These are phyloP conservation scores for Trialeurodes vaporariorum DNA, from an alignment of 1,140 invertebrate genomes.

Conservation along the genomic window DNA sequence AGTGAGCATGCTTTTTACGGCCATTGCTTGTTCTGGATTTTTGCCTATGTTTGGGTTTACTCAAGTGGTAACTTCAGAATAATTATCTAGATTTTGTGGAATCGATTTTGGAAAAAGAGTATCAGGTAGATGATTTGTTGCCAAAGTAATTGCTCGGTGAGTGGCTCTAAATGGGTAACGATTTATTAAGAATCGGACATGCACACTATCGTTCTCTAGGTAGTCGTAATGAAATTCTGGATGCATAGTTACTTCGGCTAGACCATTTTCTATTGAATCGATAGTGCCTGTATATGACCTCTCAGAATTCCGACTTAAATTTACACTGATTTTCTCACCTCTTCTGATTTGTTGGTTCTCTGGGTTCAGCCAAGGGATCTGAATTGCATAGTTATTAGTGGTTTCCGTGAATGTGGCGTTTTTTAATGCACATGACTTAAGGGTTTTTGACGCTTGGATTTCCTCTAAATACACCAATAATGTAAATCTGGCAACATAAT, in stretches of 20 bases:
- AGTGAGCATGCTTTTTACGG: neutral
- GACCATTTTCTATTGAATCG: neutral
- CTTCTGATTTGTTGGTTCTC: neutral
- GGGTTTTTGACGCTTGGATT: neutral
- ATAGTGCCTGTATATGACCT: neutral
- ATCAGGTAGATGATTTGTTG: neutral
- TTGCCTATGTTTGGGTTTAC: neutral
- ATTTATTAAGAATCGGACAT: neutral
- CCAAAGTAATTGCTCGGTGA: neutral
- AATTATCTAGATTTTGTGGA: neutral
- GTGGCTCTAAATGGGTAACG: neutral
- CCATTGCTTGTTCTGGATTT: neutral
- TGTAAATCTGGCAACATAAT: neutral
- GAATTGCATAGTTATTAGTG: neutral
- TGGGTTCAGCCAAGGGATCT: neutral
- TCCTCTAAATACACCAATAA: neutral
- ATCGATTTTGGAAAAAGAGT: neutral
- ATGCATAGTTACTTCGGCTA: neutral
- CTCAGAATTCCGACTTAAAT: neutral
- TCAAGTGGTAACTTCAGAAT: neutral
- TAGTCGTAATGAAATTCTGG: neutral
- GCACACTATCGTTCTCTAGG: neutral
- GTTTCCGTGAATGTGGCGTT: neutral
- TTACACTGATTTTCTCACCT: neutral
- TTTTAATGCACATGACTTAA: neutral